Percentiles rank a stretch among this genome's conserved stretches.
phyloP scores from a whole-genome alignment of 1,140 invertebrate species.

The Leptoteleia sp. region DNA sequence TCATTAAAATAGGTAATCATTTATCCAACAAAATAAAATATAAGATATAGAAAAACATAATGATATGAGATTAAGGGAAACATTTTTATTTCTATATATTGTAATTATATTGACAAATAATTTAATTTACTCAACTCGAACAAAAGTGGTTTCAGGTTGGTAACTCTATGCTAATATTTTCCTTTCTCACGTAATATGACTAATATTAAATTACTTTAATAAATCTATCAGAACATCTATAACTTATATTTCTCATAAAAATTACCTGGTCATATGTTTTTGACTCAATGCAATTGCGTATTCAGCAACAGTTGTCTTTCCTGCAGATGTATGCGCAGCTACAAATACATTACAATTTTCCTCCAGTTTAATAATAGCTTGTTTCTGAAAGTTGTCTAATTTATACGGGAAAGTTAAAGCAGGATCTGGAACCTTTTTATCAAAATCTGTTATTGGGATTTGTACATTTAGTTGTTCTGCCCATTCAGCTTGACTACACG shows the following conservation, averaged over 20 bases:
- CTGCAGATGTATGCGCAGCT: conserved; percentile 99
- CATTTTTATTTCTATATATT: too few species aligned
- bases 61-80: too few species aligned
- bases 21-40: too few species aligned
- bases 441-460: conserved; percentile 90
- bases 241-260: conserved; percentile 9
- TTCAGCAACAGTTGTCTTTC: conserved; percentile 99
- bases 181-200: too few species aligned
- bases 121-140: too few species aligned
- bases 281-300: conserved; percentile 97
- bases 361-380: conserved; percentile 96
- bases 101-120: too few species aligned
- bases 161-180: too few species aligned
- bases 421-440: conserved; percentile 90
- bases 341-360: conserved; percentile 98
- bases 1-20: too few species aligned
- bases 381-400: conserved; percentile 98
- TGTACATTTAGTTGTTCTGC: conserved; percentile 92
- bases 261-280: conserved; percentile 93
- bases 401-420: conserved; percentile 95
- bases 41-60: too few species aligned
- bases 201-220: too few species aligned
- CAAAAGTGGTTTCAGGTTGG: too few species aligned
- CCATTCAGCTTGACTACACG: conserved; percentile 85
- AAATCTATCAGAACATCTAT: too few species aligned